phyloP scores from a whole-genome alignment of 2,797 vertebrate species.

The Oreochromis mossambicus region DNA sequence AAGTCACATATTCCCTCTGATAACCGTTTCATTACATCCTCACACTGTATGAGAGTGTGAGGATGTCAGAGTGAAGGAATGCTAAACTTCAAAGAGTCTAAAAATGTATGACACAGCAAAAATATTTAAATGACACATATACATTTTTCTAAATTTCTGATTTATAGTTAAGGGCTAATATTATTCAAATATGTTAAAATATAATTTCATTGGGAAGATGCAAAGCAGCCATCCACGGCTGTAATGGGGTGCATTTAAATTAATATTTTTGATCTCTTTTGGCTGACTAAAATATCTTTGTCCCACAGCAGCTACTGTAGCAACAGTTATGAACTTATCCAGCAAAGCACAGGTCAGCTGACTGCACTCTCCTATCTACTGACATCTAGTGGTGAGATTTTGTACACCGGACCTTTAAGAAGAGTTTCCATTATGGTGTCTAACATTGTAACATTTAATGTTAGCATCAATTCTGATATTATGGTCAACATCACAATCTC shows the following conservation, averaged over 20 bases:
- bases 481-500: background rate
- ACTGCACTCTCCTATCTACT: background rate
- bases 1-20: background rate
- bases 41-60: background rate
- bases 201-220: background rate
- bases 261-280: background rate
- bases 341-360: background rate
- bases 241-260: background rate
- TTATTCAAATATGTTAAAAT: background rate
- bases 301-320: background rate
- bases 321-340: background rate
- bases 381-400: background rate
- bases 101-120: background rate
- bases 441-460: background rate
- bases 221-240: background rate
- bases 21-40: background rate
- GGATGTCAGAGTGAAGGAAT: background rate
- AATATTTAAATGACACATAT: background rate
- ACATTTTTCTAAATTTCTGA: background rate
- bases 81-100: background rate
- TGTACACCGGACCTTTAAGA: background rate
- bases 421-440: fast-evolving
- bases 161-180: background rate
- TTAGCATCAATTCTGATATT: background rate
- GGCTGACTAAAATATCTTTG: background rate